phyloP scores from a whole-genome alignment of 1,140 invertebrate genomes.

The Thalassaphorura encarpata region DNA sequence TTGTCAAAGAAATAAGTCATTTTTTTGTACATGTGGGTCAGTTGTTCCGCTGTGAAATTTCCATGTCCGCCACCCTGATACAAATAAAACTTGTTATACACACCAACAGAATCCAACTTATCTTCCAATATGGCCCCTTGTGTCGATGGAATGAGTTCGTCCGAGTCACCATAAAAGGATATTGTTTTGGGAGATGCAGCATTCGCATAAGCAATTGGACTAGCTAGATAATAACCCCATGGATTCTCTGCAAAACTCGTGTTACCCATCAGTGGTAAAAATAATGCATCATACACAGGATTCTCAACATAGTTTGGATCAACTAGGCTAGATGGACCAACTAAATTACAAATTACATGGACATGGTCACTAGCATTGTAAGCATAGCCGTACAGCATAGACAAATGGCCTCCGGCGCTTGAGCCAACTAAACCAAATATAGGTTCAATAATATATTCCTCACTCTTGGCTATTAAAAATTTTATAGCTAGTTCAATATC shows the following conservation, averaged over 20 bases:
- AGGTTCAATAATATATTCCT: background rate
- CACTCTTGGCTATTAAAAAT: background rate
- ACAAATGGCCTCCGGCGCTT: background rate
- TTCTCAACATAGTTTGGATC: too few species aligned
- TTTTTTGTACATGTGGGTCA: too few species aligned
- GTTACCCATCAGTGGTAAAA: too few species aligned
- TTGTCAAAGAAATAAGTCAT: too few species aligned
- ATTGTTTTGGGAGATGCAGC: slow-evolving; percentile 1
- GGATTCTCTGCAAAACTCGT: too few species aligned
- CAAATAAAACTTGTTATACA: slow-evolving; percentile 1
- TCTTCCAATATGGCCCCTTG: background rate
- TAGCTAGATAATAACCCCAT: too few species aligned
- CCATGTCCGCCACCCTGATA: slow-evolving; percentile 1
- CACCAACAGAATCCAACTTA: slow-evolving; percentile 7
- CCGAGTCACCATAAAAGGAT: background rate
- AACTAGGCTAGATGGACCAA: too few species aligned
- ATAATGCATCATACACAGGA: too few species aligned
- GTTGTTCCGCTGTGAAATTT: too few species aligned
- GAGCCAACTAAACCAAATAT: background rate
- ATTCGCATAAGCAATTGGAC: background rate
- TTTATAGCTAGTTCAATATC: background rate
- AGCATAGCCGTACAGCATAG: background rate
- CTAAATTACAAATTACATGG: background rate
- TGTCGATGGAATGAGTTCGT: background rate
- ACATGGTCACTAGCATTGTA: background rate